Conservation (phyloP, 2,888 invertebrate genomes). For the Netelia fuscicornis region DNA sequence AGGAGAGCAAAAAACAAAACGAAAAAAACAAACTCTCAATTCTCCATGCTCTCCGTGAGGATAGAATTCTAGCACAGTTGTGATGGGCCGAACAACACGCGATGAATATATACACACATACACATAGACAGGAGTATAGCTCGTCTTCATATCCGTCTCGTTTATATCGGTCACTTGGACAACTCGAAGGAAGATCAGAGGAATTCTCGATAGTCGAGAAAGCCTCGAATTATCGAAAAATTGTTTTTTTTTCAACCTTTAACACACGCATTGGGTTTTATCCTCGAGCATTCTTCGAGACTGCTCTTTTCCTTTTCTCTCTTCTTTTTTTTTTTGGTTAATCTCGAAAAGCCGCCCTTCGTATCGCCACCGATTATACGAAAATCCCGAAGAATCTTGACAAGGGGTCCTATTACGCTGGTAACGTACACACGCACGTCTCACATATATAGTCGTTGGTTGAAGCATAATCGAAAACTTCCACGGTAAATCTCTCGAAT, state of each 20-base stretch:
- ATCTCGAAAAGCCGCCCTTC: constrained; percentile 21
- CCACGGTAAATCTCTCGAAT: constrained; percentile 37
- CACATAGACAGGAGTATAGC: neutral
- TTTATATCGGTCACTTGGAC: neutral
- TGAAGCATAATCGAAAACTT: constrained; percentile 24
- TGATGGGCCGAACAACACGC: constrained; percentile 50
- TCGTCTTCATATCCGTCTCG: constrained; percentile 4
- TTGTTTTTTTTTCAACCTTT: neutral
- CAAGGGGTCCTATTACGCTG: neutral
- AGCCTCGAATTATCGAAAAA: constrained; percentile 1
- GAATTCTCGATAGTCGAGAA: constrained; percentile 13
- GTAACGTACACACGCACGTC: neutral
- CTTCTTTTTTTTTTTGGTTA: neutral
- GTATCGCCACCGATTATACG: constrained; percentile 2
- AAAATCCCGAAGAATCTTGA: neutral
- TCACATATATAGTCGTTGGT: neutral
- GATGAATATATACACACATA: constrained; percentile 8
- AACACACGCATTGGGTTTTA: too few species aligned
- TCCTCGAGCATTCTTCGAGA: neutral
- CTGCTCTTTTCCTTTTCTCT: neutral
- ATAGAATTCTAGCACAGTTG: constrained; percentile 22
- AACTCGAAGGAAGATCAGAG: neutral
- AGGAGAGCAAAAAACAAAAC: constrained; percentile 28
- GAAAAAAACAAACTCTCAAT: constrained; percentile 17
- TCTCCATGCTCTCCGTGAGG: constrained; percentile 25